Conservation (phyloP, 2,113 vertebrate genomes). For the Polypterus bichir region DNA sequence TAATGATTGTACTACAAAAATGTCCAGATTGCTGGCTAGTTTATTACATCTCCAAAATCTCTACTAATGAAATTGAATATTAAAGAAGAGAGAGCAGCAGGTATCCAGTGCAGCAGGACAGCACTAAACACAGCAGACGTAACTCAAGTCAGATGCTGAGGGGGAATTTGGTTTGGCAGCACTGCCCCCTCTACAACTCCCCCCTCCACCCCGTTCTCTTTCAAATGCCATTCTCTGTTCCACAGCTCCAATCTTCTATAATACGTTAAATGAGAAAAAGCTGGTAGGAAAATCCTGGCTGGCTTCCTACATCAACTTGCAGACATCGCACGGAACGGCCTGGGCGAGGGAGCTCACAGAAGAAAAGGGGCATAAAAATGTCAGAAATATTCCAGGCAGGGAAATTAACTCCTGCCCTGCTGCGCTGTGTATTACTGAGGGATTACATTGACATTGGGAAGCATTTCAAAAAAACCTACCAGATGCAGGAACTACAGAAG, state of each 20-base stretch:
- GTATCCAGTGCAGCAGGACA: too few species aligned
- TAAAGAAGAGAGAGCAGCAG: too few species aligned
- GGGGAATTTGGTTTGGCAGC: slow-evolving; percentile 36
- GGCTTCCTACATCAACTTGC: slow-evolving; percentile 78
- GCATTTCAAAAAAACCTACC: too few species aligned
- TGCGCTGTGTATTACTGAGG: too few species aligned
- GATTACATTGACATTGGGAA: too few species aligned
- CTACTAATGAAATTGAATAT: too few species aligned
- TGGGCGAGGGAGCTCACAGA: slow-evolving; percentile 44
- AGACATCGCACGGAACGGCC: slow-evolving; percentile 71
- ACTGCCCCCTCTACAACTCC: slow-evolving; percentile 23
- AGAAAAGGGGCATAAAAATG: slow-evolving; percentile 24
- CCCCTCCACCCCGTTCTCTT: slow-evolving; percentile 19
- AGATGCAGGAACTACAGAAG: too few species aligned
- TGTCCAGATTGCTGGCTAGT: too few species aligned
- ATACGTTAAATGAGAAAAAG: slow-evolving; percentile 78
- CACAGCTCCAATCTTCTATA: slow-evolving; percentile 31
- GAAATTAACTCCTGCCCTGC: background rate
- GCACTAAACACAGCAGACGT: slow-evolving; percentile 11
- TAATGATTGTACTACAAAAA: too few species aligned
- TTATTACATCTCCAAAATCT: too few species aligned
- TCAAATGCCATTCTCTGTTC: slow-evolving; percentile 65
- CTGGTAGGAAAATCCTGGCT: slow-evolving; percentile 69
- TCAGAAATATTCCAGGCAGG: slow-evolving; percentile 16
- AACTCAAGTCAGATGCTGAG: slow-evolving; percentile 25